Evolutionary conservation across 1,140 invertebrate species (phyloP), one percentile per base, ranked within the genome.

Genomic region (Eupeodes corollae): DNA sequence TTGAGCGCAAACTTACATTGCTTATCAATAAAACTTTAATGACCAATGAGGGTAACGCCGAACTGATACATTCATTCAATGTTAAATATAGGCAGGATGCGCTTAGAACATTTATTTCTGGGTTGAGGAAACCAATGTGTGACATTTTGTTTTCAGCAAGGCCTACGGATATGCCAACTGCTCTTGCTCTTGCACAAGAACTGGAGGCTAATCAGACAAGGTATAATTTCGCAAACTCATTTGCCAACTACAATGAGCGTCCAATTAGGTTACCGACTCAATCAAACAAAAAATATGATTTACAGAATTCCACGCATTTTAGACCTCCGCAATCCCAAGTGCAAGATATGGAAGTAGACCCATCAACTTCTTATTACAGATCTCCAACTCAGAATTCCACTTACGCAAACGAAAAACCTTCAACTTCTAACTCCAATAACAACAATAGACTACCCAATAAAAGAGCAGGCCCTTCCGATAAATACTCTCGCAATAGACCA

Each of bases 1-100:
- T 45, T 6, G 32, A 45, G 10, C 33, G 34, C 14, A 33, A 33
- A 45, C 12, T 45, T 2, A 45, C 26, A 6, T n/a, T 33, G 5
- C 2, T 45, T 11, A 45, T 26, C 9, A 45, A 45, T 33, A 45
- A 45, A 45, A 35, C 15, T 13, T 34, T 12, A 6, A 45, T 45
- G 43, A 33, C 8, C 8, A 15, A 45, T 18, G 15, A 16, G 5
- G 40, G 30, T 14, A 21, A 21, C 5, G 15, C 6, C n/a, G 43
- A 26, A 5, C 8, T 26, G 8, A 26, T 19, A 2, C 5, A 9
- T 2, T 31, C 30, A 12, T 12, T 45, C 8, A 33, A 33, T 14
- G 13, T 16, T 2, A 33, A 45, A 9, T 31, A 31, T 15, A 33
- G 26, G 15, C 21, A 18, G 2, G 32, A 45, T 12, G 43, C 43